Evolutionary conservation across 2,888 invertebrate species (phyloP).

Genomic region (Anthophora plumipes): DNA sequence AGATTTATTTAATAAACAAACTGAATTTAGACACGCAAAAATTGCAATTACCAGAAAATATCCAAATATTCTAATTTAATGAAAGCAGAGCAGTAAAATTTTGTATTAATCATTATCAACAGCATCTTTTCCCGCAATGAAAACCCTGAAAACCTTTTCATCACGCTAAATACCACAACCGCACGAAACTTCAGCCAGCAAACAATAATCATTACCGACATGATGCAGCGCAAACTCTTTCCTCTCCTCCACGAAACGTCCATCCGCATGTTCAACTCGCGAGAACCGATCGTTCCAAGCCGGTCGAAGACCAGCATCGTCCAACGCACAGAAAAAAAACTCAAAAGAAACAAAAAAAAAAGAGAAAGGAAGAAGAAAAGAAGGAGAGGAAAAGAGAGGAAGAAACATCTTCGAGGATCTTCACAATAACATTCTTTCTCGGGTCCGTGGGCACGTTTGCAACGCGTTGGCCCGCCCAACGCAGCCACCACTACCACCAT

Average conservation of each 20-base stretch:
- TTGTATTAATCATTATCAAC: too few relatives aligned
- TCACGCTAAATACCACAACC: too few relatives aligned
- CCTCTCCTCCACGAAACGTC: background rate
- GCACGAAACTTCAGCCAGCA: background rate
- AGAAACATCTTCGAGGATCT: conserved; percentile 47
- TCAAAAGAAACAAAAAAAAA: background rate
- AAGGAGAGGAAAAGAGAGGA: conserved; percentile 1
- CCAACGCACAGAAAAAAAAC: background rate
- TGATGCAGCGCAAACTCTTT: conserved; percentile 1
- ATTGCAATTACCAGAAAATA: too few relatives aligned
- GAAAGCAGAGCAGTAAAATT: too few relatives aligned
- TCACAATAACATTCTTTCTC: conserved; percentile 70
- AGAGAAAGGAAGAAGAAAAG: conserved; percentile 5
- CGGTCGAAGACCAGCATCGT: conserved; percentile 5
- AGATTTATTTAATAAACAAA: too few relatives aligned
- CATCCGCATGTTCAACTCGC: background rate
- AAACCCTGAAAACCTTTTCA: too few relatives aligned
- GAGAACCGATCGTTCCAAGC: background rate
- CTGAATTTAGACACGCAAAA: too few relatives aligned
- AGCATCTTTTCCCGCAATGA: too few relatives aligned
- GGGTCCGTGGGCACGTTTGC: conserved; percentile 46
- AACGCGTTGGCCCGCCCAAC: conserved; percentile 44
- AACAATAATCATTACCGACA: background rate
- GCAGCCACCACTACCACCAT: background rate
- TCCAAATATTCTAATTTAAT: too few relatives aligned